Evolutionary conservation across 1,140 invertebrate species (phyloP), one percentile per base, ranked within the genome.

Genomic region (Penaeus indicus): DNA sequence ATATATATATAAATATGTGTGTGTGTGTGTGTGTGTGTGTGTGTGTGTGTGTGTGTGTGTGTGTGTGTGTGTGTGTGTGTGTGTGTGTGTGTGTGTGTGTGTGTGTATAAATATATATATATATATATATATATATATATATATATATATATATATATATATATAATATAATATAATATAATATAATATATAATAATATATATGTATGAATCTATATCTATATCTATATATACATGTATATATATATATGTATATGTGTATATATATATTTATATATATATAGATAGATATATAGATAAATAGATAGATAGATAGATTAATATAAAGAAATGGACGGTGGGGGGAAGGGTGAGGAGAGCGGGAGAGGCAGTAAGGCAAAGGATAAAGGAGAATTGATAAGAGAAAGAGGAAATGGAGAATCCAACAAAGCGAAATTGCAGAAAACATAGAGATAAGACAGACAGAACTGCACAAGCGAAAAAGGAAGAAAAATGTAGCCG

Each of bases 1-100:
- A 72, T 72, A 72, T 72, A 72, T 72, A 72, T 72, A 72, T 72
- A 72, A 22, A 72, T 72, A 72, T n/a, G n/a, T 72, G n/a, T 72
- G n/a, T 72, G n/a, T 72, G n/a, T 72, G 8, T 72, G 8, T 72
- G 8, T 72, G 13, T 25, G 1, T 69, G 4, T 69, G 22, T 69
- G 22, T 22, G 27, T 32, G 1, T 32, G 22, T 11, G 22, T 22
- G 4, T 22, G 22, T 22, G 22, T 32, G 27, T 32, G 22, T 32
- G 22, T 32, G 22, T 32, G 22, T 32, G 22, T 32, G 22, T 32
- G 22, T 32, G 27, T 32, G 22, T 32, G 22, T 32, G n/a, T 72
- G n/a, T 72, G 27, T 72, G n/a, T 72, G n/a, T 72, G n/a, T 72
- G n/a, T 72, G n/a, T 72, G n/a, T 72, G n/a, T 72, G n/a, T 72